phyloP scores from a whole-genome alignment of 2,888 invertebrate species.

The Tenthredo livida region DNA sequence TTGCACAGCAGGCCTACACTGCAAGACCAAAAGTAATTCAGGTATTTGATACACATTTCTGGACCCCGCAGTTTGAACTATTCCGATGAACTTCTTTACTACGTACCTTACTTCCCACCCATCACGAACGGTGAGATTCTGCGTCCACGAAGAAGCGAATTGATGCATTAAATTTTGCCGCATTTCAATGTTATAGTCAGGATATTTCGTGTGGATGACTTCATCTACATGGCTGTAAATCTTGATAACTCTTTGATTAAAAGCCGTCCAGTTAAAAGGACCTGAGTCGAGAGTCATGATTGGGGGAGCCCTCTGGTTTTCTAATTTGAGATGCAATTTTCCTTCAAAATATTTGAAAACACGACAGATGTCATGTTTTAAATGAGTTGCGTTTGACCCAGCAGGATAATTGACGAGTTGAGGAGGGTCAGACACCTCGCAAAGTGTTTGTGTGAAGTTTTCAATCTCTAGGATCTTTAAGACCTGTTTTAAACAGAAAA shows the following conservation, averaged over 20 bases:
- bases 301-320: conserved; percentile 41
- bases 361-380: conserved; percentile 70
- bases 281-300: background rate
- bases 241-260: conserved; percentile 67
- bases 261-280: conserved; percentile 70
- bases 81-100: background rate
- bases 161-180: conserved; percentile 60
- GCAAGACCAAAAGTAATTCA: conserved; percentile 58
- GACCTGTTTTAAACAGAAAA: conserved; percentile 59
- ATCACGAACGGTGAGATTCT: conserved; percentile 62
- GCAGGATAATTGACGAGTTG: conserved; percentile 68
- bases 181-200: conserved; percentile 56
- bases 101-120: conserved; percentile 70
- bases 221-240: conserved; percentile 70
- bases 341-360: conserved; percentile 64
- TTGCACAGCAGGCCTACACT: conserved; percentile 73
- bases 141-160: conserved; percentile 67
- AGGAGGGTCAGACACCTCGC: conserved; percentile 61
- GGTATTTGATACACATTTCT: background rate
- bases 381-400: conserved; percentile 67
- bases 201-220: conserved; percentile 64
- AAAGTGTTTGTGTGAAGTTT: conserved; percentile 69
- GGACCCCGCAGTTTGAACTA: background rate
- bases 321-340: conserved; percentile 63
- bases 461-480: conserved; percentile 70